Evolutionary conservation across 2,797 vertebrate genomes (phyloP), one percentile per base, ranked within the genome.

Genomic region (Novumbra hubbsi): DNA sequence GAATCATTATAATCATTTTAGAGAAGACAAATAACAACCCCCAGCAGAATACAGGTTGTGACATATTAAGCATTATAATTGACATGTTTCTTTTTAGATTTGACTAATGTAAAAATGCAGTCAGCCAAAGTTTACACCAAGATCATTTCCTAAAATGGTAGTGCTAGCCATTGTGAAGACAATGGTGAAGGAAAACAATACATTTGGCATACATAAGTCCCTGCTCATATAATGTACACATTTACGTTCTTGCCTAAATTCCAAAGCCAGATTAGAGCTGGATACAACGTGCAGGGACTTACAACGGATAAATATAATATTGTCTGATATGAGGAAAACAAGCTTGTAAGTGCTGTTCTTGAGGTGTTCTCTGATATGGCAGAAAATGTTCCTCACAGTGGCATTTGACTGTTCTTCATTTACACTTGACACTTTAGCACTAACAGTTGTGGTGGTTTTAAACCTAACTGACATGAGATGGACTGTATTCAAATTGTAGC

Each of bases 81-180:
- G n/a, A n/a, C 55, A 21, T 30, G 27, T 34, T 34, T 8, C 16
- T 32, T 28, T 32, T 65, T 30, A 16, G 32, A 30, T 8, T 28
- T 34, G 15, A 65, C 63, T 32, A 17, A 16, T 30, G 16, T 19
- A 32, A 28, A 16, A 32, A 30, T 28, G 16, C 55, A 24, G 55
- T 64, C 4, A 17, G 62, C 28, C 62, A 32, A 16, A 28, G 62
- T 65, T 34, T 17, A 30, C 27, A 65, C 14, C 27, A 65, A 24
- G 63, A 30, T 9, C 5, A 30, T 28, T 16, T 2, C 76, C 78
- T 79, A 74, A 70, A 71, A 64, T 32, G 21, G 21, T 68, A 45
- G 19, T 60, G 55, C n/a, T 57, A 57, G 55, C 21, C 9, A 60
- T 27, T 60, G 11, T 27, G 9, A 60, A 24, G 55, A 60, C 55